A percentile compares a stretch with the other conserved stretches of the same genome.
Evolutionary conservation across 2,888 invertebrate species (phyloP).

Genomic region (Luperina nickerlii): DNA sequence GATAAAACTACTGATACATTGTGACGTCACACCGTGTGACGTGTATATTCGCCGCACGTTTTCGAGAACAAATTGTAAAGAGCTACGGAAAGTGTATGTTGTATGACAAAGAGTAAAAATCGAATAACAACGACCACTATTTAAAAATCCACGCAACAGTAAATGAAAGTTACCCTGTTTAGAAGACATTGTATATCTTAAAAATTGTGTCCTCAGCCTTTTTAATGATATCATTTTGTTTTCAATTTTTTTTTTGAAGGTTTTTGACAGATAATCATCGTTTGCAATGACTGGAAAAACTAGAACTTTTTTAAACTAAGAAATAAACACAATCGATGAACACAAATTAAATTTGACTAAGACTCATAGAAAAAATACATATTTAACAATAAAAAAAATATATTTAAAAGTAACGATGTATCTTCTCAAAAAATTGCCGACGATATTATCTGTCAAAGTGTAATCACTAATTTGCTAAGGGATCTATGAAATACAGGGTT

Average conservation of each 20-base stretch:
- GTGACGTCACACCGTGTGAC: constrained; percentile 38
- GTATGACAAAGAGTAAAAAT: constrained; percentile 80
- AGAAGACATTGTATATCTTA: constrained; percentile 90
- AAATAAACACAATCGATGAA: constrained; percentile 23
- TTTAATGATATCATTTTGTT: constrained; percentile 88
- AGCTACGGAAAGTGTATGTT: constrained; percentile 62
- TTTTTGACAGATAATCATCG: constrained; percentile 77
- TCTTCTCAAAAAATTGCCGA: constrained; percentile 31
- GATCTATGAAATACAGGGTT: constrained; percentile 87
- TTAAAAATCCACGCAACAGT: constrained; percentile 86
- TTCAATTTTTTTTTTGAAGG: constrained; percentile 72
- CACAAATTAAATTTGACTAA: constrained; percentile 23
- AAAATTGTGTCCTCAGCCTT: constrained; percentile 90
- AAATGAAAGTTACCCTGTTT: constrained; percentile 89
- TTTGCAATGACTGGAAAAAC: constrained; percentile 18
- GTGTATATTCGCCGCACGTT: constrained; percentile 41
- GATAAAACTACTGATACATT: constrained; percentile 56
- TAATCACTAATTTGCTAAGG: constrained; percentile 87
- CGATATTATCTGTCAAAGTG: constrained; percentile 77
- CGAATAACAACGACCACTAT: constrained; percentile 82
- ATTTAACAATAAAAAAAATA: constrained; percentile 35
- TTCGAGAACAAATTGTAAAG: constrained; percentile 55
- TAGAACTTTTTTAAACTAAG: neutral
- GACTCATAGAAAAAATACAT: constrained; percentile 14
- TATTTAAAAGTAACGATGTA: constrained; percentile 37